Base-by-base conservation (phyloP, 2,888 invertebrate genomes). In the Pristionchus entomophagus region DNA sequence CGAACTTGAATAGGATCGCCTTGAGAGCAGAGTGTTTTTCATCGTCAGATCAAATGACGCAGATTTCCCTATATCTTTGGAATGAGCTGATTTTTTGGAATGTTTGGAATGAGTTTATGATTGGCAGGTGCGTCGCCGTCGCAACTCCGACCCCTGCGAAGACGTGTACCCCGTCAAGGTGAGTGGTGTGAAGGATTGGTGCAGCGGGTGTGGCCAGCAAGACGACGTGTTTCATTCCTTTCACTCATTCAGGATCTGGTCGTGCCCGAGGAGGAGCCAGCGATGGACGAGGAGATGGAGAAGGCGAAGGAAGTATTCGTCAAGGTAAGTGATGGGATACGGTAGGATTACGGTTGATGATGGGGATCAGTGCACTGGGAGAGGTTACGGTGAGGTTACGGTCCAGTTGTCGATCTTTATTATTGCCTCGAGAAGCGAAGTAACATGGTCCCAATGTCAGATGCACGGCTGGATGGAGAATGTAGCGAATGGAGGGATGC, bases 111-210 rank as follows among this genome's bases (percentile, higher is more conserved):
- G n/a, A n/a, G n/a, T n/a, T n/a, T n/a, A n/a, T n/a, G n/a, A n/a
- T n/a, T n/a, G n/a, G n/a, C n/a, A n/a, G n/a, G n/a, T n/a, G n/a
- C 62, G 62, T 62, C 62, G 10, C 29, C 62, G 62, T 62, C 62
- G 62, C 8, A 29, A 62, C 62, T 62, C 62, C 8, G 26, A 62
- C 62, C n/a, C 62, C 12, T 10, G 17, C 14, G 62, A 29, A 32
- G 32, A 29, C 26, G 14, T 62, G 29, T 8, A 8, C 17, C 12
- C 62, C 26, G 29, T 29, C 59, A n/a, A n/a, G 62, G 62, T 62
- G 29, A 62, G 62, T 62, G 10, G 32, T 62, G 62, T 29, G 62
- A 17, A 62, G 29, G 62, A 4, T 2, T 59, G 29, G 59, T 59
- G 59, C 59, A 12, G 62, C 1, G 62, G 32, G 62, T 62, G 62